Conservation (phyloP, 2,797 vertebrate species). For the Lateolabrax maculatus region DNA sequence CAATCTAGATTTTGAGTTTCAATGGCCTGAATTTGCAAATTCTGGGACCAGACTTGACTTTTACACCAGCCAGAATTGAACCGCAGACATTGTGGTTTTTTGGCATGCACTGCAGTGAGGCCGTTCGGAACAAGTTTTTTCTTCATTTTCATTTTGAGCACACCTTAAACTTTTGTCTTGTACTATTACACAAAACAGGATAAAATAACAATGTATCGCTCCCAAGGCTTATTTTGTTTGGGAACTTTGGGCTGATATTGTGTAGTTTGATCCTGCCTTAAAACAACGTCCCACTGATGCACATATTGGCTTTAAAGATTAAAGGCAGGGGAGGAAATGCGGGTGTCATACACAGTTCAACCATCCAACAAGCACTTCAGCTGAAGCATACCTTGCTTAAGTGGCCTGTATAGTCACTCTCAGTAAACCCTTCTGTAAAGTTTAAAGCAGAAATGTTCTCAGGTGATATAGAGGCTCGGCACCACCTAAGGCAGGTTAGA, state of each 20-base stretch:
- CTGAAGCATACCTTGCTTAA: not conserved
- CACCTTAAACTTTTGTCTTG: not conserved
- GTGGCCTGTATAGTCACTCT: not conserved
- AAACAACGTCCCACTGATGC: not conserved
- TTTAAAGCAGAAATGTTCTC: constrained; percentile 31
- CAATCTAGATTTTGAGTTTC: not conserved
- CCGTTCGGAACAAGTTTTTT: not conserved
- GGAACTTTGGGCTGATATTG: not conserved
- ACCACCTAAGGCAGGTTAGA: constrained; percentile 21
- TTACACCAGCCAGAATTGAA: not conserved
- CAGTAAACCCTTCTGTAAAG: not conserved
- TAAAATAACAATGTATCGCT: fast-evolving
- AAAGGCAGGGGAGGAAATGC: no score
- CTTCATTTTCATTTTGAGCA: not conserved
- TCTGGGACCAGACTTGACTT: not conserved
- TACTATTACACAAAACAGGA: not conserved
- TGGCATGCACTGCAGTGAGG: no score
- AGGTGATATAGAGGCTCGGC: not conserved
- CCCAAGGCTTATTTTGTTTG: not conserved
- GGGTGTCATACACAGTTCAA: no score
- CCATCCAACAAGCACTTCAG: not conserved
- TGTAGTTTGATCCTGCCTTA: not conserved
- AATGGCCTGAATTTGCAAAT: not conserved
- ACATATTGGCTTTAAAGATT: not conserved
- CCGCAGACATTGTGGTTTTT: not conserved